These are phyloP conservation scores for Drosophila heteroneura DNA, from an alignment of 2,888 invertebrate genomes.

Conservation along the genomic window DNA sequence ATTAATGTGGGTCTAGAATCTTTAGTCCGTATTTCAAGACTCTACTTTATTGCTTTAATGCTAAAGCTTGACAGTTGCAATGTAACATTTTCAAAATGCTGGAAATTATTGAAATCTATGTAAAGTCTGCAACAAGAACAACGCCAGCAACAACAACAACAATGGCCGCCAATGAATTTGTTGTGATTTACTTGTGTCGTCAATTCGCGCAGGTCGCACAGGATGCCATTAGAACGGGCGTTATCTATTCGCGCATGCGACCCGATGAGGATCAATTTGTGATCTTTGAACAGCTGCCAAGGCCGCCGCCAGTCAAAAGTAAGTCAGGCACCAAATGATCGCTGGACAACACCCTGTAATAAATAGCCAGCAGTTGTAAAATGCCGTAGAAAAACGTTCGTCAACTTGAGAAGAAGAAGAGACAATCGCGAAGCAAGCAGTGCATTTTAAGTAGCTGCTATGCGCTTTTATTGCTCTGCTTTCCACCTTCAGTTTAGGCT, in stretches of 20 bases:
- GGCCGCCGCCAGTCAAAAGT: constrained; percentile 22
- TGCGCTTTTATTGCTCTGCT: not conserved
- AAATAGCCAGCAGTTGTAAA: not conserved
- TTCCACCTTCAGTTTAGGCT: not conserved
- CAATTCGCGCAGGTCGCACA: constrained; percentile 5
- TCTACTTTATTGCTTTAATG: not conserved
- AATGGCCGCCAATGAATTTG: constrained; percentile 56
- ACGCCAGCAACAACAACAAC: not conserved
- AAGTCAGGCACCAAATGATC: constrained; percentile 10
- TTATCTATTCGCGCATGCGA: constrained; percentile 45
- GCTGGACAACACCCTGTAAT: not conserved
- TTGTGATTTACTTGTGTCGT: constrained; percentile 72
- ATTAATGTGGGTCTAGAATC: not conserved
- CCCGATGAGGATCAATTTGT: constrained; percentile 46
- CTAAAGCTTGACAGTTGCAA: not conserved
- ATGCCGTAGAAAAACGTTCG: not conserved
- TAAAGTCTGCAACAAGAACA: not conserved
- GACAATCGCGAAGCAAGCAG: not conserved
- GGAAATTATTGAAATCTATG: constrained; percentile 79
- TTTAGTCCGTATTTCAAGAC: not conserved
- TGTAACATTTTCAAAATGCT: constrained; percentile 35
- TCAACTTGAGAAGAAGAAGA: not conserved
- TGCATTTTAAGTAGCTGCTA: not conserved
- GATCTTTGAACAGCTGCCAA: constrained; percentile 50
- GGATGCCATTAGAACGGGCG: constrained; percentile 24